phyloP scores from a whole-genome alignment of 2,113 vertebrate genomes.

The Stomatorhinus ivindoensis region DNA sequence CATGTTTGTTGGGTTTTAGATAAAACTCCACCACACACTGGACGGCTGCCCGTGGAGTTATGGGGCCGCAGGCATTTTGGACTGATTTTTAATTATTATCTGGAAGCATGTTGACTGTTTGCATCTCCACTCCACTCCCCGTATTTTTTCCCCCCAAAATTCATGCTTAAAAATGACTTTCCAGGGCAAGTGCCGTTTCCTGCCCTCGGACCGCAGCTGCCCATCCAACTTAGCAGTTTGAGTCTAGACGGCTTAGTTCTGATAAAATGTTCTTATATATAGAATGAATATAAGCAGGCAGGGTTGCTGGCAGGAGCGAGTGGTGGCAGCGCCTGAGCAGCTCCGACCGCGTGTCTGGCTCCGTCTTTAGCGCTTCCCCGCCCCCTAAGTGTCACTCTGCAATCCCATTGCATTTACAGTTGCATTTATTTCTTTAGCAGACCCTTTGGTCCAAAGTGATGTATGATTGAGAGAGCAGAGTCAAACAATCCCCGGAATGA shows the following conservation, averaged over 20 bases:
- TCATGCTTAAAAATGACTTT: not conserved
- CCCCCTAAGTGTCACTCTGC: not conserved
- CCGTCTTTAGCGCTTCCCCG: not conserved
- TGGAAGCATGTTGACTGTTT: conserved; percentile 38
- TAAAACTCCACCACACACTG: conserved; percentile 26
- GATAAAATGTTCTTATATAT: not conserved
- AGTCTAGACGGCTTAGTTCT: not conserved
- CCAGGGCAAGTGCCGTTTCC: not conserved
- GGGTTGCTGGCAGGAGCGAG: not conserved
- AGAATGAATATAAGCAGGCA: not conserved
- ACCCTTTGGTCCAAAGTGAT: not conserved
- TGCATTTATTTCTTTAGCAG: not conserved
- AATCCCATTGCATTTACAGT: not conserved
- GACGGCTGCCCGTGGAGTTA: conserved; percentile 32
- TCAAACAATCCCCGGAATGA: not conserved
- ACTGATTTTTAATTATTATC: conserved; percentile 41
- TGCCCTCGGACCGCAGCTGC: not conserved
- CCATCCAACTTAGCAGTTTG: not conserved
- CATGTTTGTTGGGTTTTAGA: conserved; percentile 32
- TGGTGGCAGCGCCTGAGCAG: not conserved
- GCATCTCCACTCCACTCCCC: not conserved
- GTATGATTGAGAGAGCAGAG: not conserved
- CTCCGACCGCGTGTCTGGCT: too few relatives aligned
- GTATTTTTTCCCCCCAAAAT: conserved; percentile 1
- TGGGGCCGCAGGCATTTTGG: conserved; percentile 35